Evolutionary conservation across 2,797 vertebrate species (phyloP).

Genomic region (Limosa lapponica): DNA sequence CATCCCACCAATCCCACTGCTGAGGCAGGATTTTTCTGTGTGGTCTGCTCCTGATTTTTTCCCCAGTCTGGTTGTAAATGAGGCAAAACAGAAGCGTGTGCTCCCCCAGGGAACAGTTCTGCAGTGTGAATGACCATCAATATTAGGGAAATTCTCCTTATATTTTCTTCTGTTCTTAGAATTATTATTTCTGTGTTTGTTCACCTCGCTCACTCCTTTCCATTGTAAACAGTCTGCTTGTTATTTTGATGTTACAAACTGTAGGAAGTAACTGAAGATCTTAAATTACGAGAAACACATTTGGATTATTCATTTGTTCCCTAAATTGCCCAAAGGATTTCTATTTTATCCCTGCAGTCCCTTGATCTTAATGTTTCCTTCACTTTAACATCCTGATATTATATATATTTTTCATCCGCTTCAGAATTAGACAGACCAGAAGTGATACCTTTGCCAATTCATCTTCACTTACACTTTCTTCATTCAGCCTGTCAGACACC

Average conservation of each 20-base stretch:
- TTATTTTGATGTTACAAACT: slow-evolving; percentile 46
- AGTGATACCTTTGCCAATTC: slow-evolving; percentile 74
- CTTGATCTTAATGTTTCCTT: slow-evolving; percentile 64
- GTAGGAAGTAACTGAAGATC: neutral
- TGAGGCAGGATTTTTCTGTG: neutral
- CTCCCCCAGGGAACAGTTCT: neutral
- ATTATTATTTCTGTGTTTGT: neutral
- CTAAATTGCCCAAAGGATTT: slow-evolving; percentile 16
- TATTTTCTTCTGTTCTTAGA: neutral
- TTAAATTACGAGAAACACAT: slow-evolving; percentile 62
- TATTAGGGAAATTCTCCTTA: neutral
- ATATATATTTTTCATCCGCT: slow-evolving; percentile 77
- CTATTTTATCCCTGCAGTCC: neutral
- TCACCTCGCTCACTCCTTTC: neutral
- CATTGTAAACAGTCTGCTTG: slow-evolving; percentile 14
- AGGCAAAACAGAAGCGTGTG: neutral
- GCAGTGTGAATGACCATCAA: neutral
- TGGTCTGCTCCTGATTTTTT: neutral
- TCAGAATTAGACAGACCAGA: slow-evolving; percentile 75
- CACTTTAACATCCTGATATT: slow-evolving; percentile 72
- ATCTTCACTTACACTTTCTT: slow-evolving; percentile 79
- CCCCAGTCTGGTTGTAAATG: neutral
- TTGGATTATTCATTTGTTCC: slow-evolving; percentile 54
- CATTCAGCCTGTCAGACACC: slow-evolving; percentile 75
- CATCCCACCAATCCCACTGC: neutral